Percentiles rank a stretch among this genome's conserved stretches.
These are phyloP conservation scores for Microdon myrmicae DNA, from an alignment of 2,888 invertebrate genomes.

Conservation along the genomic window DNA sequence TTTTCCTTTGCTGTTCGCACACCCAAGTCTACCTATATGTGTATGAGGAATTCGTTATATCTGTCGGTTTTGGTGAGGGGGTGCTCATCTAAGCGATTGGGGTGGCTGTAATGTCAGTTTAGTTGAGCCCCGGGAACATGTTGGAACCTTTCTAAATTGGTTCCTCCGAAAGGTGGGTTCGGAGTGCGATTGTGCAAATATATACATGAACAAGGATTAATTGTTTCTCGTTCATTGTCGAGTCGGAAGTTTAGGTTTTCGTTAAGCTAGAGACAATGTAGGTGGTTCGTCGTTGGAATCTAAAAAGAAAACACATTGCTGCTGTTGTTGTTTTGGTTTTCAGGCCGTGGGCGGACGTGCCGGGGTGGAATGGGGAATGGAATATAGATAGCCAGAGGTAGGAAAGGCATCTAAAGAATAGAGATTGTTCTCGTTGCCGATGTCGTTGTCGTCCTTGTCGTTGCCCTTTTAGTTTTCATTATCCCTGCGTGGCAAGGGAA, in stretches of 20 bases:
- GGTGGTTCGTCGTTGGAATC: slow-evolving; percentile 15
- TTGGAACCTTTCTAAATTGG: slow-evolving; percentile 43
- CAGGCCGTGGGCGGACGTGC: no score
- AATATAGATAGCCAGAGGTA: slow-evolving; percentile 2
- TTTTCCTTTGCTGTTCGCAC: no score
- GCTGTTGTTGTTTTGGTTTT: no score
- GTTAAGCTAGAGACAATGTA: slow-evolving; percentile 23
- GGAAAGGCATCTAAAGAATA: no score
- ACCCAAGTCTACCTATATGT: no score
- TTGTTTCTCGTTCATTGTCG: slow-evolving; percentile 45
- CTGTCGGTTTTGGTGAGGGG: slow-evolving; percentile 15
- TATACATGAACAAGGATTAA: slow-evolving; percentile 43
- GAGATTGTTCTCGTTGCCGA: slow-evolving; percentile 2
- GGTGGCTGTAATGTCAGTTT: slow-evolving; percentile 26
- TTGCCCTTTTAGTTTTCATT: no score
- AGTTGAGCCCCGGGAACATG: slow-evolving; percentile 36
- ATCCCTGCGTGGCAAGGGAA: no score
- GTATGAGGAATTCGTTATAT: slow-evolving; percentile 27
- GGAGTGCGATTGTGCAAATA: slow-evolving; percentile 30
- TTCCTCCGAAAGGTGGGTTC: slow-evolving; percentile 24
- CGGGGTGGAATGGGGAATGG: no score
- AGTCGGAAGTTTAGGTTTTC: slow-evolving; percentile 21
- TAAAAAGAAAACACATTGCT: slow-evolving; percentile 8
- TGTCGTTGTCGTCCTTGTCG: neutral
- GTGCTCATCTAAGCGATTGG: no score